phyloP scores from a whole-genome alignment of 2,113 vertebrate genomes.

The Zingel zingel region DNA sequence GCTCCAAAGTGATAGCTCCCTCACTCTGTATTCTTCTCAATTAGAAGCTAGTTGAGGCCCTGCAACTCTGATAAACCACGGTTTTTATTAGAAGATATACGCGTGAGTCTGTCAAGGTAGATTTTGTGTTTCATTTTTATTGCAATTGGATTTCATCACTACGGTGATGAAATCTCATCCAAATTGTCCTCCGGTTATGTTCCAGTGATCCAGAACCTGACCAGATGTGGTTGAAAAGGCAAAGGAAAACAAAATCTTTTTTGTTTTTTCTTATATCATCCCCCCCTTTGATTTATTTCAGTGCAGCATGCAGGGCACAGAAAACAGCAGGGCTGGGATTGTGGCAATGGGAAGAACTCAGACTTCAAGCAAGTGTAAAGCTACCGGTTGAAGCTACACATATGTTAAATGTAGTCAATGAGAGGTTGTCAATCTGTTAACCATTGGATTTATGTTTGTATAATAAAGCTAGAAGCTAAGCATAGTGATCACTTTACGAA shows the following conservation, averaged over 20 bases:
- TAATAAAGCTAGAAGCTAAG: background rate
- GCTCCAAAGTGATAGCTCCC: conserved; percentile 11
- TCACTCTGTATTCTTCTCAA: conserved; percentile 33
- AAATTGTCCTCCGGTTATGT: conserved; percentile 61
- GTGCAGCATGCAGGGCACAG: background rate
- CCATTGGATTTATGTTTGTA: background rate
- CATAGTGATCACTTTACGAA: background rate
- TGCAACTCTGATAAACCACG: conserved; percentile 7
- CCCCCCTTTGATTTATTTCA: conserved; percentile 37
- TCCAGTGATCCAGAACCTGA: conserved; percentile 51
- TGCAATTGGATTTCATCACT: conserved; percentile 72
- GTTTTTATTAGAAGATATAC: conserved; percentile 28
- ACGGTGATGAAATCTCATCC: conserved; percentile 57
- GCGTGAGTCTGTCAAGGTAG: conserved; percentile 34
- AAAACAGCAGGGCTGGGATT: background rate
- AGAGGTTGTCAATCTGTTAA: background rate
- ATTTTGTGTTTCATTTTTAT: conserved; percentile 62
- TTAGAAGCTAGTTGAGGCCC: conserved; percentile 11
- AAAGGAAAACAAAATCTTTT: conserved; percentile 47
- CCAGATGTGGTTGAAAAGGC: conserved; percentile 55
- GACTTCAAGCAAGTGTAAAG: background rate
- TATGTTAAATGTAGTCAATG: background rate
- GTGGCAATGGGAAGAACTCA: background rate
- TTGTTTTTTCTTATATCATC: conserved; percentile 17
- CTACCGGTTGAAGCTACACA: background rate